Evolutionary conservation across 2,113 vertebrate genomes (phyloP).

Genomic region (Lagenorhynchus albirostris): DNA sequence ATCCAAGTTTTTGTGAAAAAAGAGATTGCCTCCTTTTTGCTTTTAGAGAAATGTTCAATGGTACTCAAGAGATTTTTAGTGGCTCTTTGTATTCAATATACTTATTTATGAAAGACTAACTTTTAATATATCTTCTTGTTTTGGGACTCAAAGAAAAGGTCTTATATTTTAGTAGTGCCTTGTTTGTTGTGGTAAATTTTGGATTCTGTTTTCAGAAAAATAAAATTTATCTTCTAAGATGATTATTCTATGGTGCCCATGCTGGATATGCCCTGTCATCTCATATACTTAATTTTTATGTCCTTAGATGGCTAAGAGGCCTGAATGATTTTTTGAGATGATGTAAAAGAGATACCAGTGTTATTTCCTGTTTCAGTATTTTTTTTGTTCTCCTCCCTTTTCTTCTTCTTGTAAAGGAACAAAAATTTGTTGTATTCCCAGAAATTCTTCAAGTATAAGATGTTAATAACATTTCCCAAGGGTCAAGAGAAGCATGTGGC

Average conservation of each 20-base stretch:
- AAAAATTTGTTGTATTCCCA: background rate
- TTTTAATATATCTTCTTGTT: background rate
- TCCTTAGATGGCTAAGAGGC: background rate
- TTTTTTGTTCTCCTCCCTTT: background rate
- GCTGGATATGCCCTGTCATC: background rate
- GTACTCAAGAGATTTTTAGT: background rate
- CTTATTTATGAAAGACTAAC: background rate
- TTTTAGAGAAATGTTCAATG: background rate
- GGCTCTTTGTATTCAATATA: background rate
- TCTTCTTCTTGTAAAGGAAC: background rate
- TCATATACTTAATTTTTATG: background rate
- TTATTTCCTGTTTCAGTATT: background rate
- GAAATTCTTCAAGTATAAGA: background rate
- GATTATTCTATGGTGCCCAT: background rate
- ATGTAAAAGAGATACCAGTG: background rate
- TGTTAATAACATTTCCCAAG: background rate
- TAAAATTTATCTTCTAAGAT: background rate
- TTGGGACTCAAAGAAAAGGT: background rate
- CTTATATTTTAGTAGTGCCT: background rate
- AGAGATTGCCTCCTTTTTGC: background rate
- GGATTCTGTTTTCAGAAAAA: background rate
- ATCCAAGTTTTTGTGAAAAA: background rate
- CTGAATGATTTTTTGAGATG: background rate
- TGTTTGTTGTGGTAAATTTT: background rate
- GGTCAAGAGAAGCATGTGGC: background rate